phyloP scores from a whole-genome alignment of 2,888 invertebrate species.

The Geotrupes spiniger region DNA sequence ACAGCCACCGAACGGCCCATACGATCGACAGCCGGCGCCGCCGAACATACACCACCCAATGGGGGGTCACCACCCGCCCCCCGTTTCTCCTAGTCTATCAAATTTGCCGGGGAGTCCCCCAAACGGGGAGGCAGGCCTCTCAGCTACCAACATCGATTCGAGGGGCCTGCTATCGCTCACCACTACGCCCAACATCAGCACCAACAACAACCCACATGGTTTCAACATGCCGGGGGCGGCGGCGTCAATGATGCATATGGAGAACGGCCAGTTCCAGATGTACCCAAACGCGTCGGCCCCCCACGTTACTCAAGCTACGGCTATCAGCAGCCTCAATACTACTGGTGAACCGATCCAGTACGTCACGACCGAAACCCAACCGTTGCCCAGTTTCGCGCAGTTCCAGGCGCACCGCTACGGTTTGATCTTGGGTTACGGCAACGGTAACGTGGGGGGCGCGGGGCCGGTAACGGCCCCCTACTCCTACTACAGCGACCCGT shows the following conservation, averaged over 20 bases:
- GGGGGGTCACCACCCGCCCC: slow-evolving; percentile 10
- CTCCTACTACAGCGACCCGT: slow-evolving; percentile 31
- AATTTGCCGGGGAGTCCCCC: slow-evolving; percentile 74
- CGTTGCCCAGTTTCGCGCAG: slow-evolving; percentile 66
- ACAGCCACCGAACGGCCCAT: slow-evolving; percentile 45
- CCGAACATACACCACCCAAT: slow-evolving; percentile 58
- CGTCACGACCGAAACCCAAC: slow-evolving; percentile 42
- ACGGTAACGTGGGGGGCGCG: slow-evolving; percentile 74
- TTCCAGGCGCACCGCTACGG: slow-evolving; percentile 53
- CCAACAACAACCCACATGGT: slow-evolving; percentile 53
- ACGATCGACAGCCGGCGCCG: slow-evolving; percentile 57
- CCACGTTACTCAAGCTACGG: slow-evolving; percentile 74
- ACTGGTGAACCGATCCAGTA: slow-evolving; percentile 64
- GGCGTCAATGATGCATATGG: slow-evolving; percentile 51
- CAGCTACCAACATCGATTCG: slow-evolving; percentile 81
- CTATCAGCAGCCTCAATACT: slow-evolving; percentile 72
- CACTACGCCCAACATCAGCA: slow-evolving; percentile 67
- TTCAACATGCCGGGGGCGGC: slow-evolving; percentile 38
- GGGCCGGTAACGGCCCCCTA: slow-evolving; percentile 49
- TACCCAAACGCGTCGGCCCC: slow-evolving; percentile 86
- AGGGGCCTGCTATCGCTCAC: slow-evolving; percentile 87
- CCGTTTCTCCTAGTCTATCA: slow-evolving; percentile 24
- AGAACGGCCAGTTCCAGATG: slow-evolving; percentile 53
- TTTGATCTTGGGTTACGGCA: slow-evolving; percentile 52
- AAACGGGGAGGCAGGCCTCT: slow-evolving; percentile 96